Evolutionary conservation across 2,888 invertebrate genomes (phyloP).

Genomic region (Helicoverpa assulta): DNA sequence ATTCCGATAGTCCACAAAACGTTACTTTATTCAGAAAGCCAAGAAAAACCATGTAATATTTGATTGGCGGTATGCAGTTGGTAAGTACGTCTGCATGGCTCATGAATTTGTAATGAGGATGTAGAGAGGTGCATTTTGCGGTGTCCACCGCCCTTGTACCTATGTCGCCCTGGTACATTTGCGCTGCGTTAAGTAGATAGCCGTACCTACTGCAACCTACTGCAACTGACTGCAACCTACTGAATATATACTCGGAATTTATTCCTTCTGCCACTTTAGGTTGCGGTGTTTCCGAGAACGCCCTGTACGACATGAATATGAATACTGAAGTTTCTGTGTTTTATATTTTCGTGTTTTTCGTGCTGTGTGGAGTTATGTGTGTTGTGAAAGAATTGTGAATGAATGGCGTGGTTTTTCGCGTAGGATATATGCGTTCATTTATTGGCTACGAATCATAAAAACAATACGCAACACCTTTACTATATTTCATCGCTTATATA

Average conservation of each 20-base stretch:
- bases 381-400: background rate
- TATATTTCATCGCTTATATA: too few species aligned
- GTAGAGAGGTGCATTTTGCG: conserved; percentile 76
- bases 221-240: conserved; percentile 31
- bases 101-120: conserved; percentile 81
- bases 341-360: conserved; percentile 7
- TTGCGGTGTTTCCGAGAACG: conserved; percentile 42
- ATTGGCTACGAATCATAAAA: too few species aligned
- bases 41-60: conserved; percentile 53
- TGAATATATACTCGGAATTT: conserved; percentile 49
- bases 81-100: conserved; percentile 67
- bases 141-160: conserved; percentile 61
- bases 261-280: conserved; percentile 48
- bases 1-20: background rate
- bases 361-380: background rate
- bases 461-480: background rate
- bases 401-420: background rate
- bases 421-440: background rate
- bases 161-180: conserved; percentile 46
- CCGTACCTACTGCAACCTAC: conserved; percentile 29
- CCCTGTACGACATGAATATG: conserved; percentile 51
- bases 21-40: conserved; percentile 32
- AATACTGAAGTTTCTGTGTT: conserved; percentile 32
- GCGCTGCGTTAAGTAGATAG: conserved; percentile 61
- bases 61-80: conserved; percentile 72